Evolutionary conservation across 2,888 invertebrate species (phyloP).

Genomic region (Ptychoptera albimana): DNA sequence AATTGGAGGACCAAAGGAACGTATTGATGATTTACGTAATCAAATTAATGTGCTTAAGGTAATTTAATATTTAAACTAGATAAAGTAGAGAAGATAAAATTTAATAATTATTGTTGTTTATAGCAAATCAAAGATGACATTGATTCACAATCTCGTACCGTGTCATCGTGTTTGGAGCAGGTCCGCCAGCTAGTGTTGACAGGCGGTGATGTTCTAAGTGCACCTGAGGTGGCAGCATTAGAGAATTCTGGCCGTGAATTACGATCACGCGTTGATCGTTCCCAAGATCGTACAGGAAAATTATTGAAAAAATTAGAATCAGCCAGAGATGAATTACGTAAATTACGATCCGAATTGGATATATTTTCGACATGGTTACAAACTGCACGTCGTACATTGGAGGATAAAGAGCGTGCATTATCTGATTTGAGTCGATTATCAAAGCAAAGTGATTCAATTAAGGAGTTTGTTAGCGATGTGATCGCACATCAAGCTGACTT

Average conservation of each 20-base stretch:
- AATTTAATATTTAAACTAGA: conserved; percentile 9
- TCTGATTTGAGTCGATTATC: conserved; percentile 58
- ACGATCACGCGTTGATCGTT: conserved; percentile 66
- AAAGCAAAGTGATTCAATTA: conserved; percentile 59
- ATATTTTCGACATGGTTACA: conserved; percentile 76
- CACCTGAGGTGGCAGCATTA: conserved; percentile 75
- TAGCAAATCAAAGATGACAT: conserved; percentile 82
- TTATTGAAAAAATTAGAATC: conserved; percentile 58
- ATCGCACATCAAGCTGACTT: conserved; percentile 93
- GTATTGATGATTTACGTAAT: conserved; percentile 69
- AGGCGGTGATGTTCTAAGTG: conserved; percentile 80
- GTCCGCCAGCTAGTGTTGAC: conserved; percentile 79
- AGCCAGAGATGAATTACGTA: conserved; percentile 76
- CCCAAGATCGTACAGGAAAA: conserved; percentile 63
- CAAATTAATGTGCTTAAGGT: conserved; percentile 83
- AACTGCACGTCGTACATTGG: conserved; percentile 58
- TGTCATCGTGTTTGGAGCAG: conserved; percentile 75
- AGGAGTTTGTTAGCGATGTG: conserved; percentile 82
- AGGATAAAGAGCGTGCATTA: conserved; percentile 71
- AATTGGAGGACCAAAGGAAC: conserved; percentile 75
- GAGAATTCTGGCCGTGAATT: conserved; percentile 76
- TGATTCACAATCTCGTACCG: conserved; percentile 69
- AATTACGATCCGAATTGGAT: conserved; percentile 66
- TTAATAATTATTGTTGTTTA: conserved; percentile 9
- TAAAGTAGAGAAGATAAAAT: background rate